phyloP scores from a whole-genome alignment of 2,797 vertebrate species.

The Masticophis lateralis region DNA sequence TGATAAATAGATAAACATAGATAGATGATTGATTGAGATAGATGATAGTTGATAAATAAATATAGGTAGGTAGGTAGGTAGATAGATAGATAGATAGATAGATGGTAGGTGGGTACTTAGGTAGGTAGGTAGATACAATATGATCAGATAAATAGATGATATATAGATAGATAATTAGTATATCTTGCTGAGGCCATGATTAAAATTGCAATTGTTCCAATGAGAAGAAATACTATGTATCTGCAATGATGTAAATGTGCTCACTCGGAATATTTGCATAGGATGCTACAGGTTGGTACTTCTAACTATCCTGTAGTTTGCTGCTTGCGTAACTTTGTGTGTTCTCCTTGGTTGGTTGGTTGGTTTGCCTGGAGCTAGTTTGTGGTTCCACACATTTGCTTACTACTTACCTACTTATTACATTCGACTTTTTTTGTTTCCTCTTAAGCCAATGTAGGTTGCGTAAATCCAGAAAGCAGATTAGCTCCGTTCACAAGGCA shows the following conservation, averaged over 20 bases:
- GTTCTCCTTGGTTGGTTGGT: not conserved
- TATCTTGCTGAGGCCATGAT: not conserved
- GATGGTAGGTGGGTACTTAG: too few species aligned
- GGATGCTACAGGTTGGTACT: not conserved
- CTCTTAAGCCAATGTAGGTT: not conserved
- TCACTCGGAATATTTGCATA: not conserved
- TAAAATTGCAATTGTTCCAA: not conserved
- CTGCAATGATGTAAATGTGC: not conserved
- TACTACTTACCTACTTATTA: not conserved
- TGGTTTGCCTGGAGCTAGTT: not conserved
- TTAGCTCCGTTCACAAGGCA: not conserved
- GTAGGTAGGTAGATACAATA: too few species aligned
- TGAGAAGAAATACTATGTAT: not conserved
- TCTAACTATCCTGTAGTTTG: not conserved
- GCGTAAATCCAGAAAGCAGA: not conserved
- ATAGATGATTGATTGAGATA: too few species aligned
- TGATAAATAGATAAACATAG: too few species aligned
- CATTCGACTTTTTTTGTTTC: not conserved
- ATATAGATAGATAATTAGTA: not conserved
- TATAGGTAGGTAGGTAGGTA: too few species aligned
- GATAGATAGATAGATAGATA: too few species aligned
- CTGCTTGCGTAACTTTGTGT: not conserved
- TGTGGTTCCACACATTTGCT: not conserved
- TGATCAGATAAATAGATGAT: not conserved
- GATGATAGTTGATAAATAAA: too few species aligned